Conservation (phyloP, 2,888 invertebrate species). For the Helobdella robusta region DNA sequence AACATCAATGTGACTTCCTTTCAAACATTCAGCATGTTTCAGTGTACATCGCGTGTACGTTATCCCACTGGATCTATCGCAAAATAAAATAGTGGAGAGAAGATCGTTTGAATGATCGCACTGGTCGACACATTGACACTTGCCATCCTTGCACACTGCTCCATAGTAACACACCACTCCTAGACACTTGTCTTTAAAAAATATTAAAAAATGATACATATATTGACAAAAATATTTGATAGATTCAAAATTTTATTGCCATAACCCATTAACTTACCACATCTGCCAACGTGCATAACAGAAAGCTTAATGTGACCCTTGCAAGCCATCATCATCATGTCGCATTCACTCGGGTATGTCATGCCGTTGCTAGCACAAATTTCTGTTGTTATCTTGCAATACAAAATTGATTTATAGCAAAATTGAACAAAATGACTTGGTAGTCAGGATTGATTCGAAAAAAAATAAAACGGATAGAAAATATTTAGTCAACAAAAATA, state of each 20-base stretch:
- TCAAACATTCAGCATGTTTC: not conserved
- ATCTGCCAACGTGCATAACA: slow-evolving; percentile 15
- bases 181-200: slow-evolving; percentile 4
- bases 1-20: slow-evolving; percentile 6
- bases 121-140: slow-evolving; percentile 4
- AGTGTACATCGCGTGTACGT: slow-evolving; percentile 15
- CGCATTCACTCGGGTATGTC: slow-evolving; percentile 25
- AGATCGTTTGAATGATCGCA: too few relatives aligned
- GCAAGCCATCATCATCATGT: slow-evolving; percentile 15
- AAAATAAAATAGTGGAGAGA: too few relatives aligned
- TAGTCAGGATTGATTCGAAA: too few relatives aligned
- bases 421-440: too few relatives aligned
- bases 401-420: too few relatives aligned
- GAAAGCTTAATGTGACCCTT: not conserved
- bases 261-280: too few relatives aligned
- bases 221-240: not conserved
- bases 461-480: too few relatives aligned
- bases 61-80: not conserved
- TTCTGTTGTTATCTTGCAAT: slow-evolving; percentile 1
- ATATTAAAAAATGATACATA: not conserved
- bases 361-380: slow-evolving; percentile 27
- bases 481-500: too few relatives aligned
- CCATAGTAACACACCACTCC: slow-evolving; percentile 15
- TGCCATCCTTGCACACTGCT: slow-evolving; percentile 19
- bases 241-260: too few relatives aligned